Base-by-base conservation (phyloP, 1,140 invertebrate genomes). In the Heliconius nattereri region DNA sequence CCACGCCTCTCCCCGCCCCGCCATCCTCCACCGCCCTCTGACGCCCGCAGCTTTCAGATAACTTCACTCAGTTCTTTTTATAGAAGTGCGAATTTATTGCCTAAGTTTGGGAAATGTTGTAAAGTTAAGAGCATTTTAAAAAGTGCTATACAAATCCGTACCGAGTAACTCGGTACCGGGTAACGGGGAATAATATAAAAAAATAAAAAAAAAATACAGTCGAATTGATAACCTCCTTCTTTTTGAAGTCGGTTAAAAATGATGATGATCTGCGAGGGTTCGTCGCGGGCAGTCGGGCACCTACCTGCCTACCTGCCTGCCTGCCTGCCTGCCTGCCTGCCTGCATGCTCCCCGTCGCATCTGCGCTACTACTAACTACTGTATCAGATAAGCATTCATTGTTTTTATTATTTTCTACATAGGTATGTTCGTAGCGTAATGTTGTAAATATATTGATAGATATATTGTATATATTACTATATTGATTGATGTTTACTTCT, bases 11-110 rank as follows among this genome's bases (percentile, higher is more conserved):
- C 35, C 78, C 3, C 71, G 52, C 49, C 70, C 32, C 57, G 29
- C 60, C 73, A 49, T n/a, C n/a, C n/a, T n/a, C n/a, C n/a, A n/a
- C n/a, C n/a, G n/a, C 73, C 57, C 73, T 26, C 52, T 7, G 19
- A 49, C 40, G 8, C 70, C 40, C 66, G 23, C 71, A 54, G 52
- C 26, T n/a, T 66, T 16, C 9, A 26, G 23, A 29, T 72, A 72
- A 76, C 72, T 78, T 81, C 9, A 49, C 35, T 37, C 66, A 52
- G 60, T 77, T 54, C 49, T 54, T 73, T 82, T 83, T 84, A 82
- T 80, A 76, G 75, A 83, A 84, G 86, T 85, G 86, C 81, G 81
- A 89, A 89, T 88, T 89, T 89, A 89, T 87, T 81, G 87, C 79
- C 60, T 77, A 88, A 89, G 45, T 89, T 89, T 85, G 52, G 40